Evolutionary conservation across 2,113 vertebrate genomes (phyloP).

Genomic region (Pitta sordida): DNA sequence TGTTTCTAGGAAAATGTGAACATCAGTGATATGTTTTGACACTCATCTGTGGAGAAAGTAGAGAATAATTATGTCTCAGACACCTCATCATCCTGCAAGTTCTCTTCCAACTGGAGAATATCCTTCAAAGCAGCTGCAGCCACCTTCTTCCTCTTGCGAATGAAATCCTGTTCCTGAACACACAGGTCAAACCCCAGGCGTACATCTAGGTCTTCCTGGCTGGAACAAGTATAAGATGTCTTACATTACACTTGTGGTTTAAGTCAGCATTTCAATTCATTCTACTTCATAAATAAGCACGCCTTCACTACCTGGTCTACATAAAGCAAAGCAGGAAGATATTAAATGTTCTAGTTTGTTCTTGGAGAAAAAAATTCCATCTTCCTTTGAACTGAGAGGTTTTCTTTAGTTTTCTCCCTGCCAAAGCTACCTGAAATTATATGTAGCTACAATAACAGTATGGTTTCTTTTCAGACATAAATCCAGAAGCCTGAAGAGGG

Average conservation of each 20-base stretch:
- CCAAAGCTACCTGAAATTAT: not conserved
- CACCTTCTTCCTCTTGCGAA: conserved; percentile 75
- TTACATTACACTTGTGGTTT: not conserved
- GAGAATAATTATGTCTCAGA: not conserved
- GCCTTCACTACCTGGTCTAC: not conserved
- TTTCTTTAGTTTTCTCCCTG: not conserved
- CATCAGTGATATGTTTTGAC: not conserved
- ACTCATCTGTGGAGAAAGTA: not conserved
- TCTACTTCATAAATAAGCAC: not conserved
- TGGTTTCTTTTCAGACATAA: not conserved
- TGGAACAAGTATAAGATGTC: conserved; percentile 25
- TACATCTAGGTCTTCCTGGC: conserved; percentile 62
- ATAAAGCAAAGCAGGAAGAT: not conserved
- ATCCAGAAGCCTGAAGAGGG: not conserved
- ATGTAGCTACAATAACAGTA: not conserved
- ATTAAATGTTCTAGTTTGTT: not conserved
- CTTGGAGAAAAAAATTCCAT: not conserved
- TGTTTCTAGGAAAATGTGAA: not conserved
- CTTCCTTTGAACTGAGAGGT: not conserved
- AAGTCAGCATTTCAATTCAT: not conserved
- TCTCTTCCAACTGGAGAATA: conserved; percentile 72
- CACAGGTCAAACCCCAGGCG: conserved; percentile 81
- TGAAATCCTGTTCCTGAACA: conserved; percentile 74
- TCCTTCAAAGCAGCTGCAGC: conserved; percentile 73
- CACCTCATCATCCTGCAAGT: conserved; percentile 72